Evolutionary conservation across 2,797 vertebrate genomes (phyloP).

Genomic region (Hipposideros larvatus): DNA sequence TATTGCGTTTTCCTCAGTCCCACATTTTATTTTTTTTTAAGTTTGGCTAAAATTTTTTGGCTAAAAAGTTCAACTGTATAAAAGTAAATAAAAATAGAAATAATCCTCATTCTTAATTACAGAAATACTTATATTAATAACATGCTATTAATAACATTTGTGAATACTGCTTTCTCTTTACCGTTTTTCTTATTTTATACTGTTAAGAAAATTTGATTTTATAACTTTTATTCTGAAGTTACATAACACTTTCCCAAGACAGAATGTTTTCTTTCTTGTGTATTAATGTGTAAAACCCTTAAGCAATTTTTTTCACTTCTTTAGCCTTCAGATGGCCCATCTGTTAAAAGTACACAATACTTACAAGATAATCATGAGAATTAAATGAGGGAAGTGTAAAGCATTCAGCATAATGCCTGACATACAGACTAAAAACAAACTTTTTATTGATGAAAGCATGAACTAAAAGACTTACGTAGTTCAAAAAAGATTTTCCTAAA

Average conservation of each 20-base stretch:
- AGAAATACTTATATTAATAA: background rate
- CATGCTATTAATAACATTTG: background rate
- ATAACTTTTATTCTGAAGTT: constrained; percentile 7
- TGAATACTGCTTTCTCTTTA: background rate
- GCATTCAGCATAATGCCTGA: background rate
- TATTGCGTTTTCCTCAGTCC: background rate
- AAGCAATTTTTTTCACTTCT: background rate
- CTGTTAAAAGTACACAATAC: background rate
- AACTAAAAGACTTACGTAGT: background rate
- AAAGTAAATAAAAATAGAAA: background rate
- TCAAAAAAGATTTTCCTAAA: background rate
- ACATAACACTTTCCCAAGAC: background rate
- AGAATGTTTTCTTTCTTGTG: background rate
- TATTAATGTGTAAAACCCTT: background rate
- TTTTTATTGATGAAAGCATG: background rate
- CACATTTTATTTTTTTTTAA: background rate
- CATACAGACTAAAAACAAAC: background rate
- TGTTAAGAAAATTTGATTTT: constrained; percentile 29
- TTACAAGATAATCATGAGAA: background rate
- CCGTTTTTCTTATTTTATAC: constrained; percentile 36
- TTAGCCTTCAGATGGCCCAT: background rate
- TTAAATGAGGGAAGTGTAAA: constrained; percentile 9
- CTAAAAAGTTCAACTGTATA: background rate
- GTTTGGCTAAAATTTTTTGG: background rate
- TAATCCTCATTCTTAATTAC: background rate